A percentile compares a stretch with the other conserved stretches of the same genome.
phyloP scores from a whole-genome alignment of 2,113 vertebrate genomes.

The Propithecus coquereli region DNA sequence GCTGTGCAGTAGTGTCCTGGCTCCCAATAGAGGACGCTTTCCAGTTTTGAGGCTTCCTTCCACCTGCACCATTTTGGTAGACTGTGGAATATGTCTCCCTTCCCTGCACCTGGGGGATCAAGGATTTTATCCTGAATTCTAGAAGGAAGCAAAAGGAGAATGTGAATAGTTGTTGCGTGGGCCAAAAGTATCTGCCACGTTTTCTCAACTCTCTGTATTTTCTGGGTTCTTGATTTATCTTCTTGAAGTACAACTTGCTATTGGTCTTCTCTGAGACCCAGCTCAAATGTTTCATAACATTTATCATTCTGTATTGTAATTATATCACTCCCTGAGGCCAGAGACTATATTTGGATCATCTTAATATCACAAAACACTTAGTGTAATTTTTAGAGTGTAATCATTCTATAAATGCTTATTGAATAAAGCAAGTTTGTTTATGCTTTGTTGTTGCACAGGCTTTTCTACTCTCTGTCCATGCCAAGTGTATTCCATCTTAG shows the following conservation, averaged over 20 bases:
- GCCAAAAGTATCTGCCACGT: not conserved
- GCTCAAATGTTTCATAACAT: not conserved
- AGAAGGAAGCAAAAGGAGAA: not conserved
- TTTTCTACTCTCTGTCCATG: not conserved
- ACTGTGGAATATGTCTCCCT: not conserved
- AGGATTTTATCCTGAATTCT: not conserved
- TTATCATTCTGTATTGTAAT: not conserved
- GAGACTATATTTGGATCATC: constrained; percentile 28
- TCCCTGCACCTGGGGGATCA: not conserved
- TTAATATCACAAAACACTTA: constrained; percentile 33
- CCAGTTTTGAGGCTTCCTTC: not conserved
- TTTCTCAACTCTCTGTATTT: not conserved
- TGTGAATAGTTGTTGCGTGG: not conserved
- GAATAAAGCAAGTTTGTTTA: not conserved
- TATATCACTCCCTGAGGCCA: not conserved
- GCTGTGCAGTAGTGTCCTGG: not conserved
- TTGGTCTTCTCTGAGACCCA: not conserved
- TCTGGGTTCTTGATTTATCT: not conserved
- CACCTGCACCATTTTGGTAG: not conserved
- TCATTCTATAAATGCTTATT: constrained; percentile 21
- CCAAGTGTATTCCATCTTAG: not conserved
- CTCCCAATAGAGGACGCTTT: not conserved
- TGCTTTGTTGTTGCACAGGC: not conserved
- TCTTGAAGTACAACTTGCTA: not conserved
- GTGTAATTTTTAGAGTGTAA: not conserved